Percentiles rank a stretch among this genome's conserved stretches.
These are phyloP conservation scores for Glossosoma conforme DNA, from an alignment of 1,140 invertebrate species.

Conservation along the genomic window DNA sequence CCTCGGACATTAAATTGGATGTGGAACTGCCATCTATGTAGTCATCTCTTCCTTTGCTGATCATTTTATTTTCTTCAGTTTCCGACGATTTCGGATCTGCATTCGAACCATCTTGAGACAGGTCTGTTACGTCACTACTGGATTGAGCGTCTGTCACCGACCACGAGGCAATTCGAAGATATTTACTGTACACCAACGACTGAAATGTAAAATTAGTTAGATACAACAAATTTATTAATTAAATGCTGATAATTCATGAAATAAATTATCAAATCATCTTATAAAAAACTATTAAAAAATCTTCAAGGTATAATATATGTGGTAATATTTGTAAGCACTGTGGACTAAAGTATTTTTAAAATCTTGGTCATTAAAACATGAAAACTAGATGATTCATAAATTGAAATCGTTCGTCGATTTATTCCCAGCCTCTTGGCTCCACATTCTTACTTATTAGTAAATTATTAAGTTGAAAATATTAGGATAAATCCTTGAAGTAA, in stretches of 20 bases:
- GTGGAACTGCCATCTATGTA: constrained; percentile 58
- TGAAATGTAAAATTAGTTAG: constrained; percentile 33
- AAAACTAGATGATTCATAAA: no score
- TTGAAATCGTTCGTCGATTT: no score
- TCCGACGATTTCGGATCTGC: background rate
- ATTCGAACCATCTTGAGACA: constrained; percentile 25
- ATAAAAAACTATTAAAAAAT: no score
- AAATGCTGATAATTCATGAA: no score
- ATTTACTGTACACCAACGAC: constrained; percentile 61
- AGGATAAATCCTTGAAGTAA: background rate
- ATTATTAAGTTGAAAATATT: background rate
- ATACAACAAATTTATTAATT: no score
- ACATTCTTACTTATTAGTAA: background rate
- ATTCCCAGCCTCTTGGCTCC: constrained; percentile 9
- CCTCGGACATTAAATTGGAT: constrained; percentile 79
- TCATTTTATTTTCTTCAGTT: constrained; percentile 17
- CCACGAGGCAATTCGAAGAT: constrained; percentile 44
- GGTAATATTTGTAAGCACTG: no score
- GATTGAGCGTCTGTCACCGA: constrained; percentile 35
- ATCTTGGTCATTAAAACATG: no score
- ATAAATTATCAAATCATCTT: no score
- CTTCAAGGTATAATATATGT: no score
- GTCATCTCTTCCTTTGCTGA: constrained; percentile 12
- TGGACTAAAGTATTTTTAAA: no score
- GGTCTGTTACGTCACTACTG: constrained; percentile 30